Evolutionary conservation across 2,113 vertebrate genomes (phyloP).

Genomic region (Neodon shergylaensis): DNA sequence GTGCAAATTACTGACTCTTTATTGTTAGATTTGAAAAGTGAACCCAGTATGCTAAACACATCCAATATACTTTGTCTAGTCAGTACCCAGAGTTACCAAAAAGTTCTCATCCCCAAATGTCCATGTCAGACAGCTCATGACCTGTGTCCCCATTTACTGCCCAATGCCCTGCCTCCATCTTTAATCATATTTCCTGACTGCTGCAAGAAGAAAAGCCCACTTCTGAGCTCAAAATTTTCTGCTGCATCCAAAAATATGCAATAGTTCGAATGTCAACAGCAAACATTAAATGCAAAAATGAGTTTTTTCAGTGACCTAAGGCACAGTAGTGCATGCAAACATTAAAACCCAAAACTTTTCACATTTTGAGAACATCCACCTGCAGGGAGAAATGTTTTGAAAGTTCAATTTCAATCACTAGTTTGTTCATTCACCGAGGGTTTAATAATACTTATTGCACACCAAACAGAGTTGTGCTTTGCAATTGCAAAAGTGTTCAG

Average conservation of each 20-base stretch:
- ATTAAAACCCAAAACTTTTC: conserved; percentile 60
- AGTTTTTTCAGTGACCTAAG: conserved; percentile 74
- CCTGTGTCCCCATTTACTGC: not conserved
- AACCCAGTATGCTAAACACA: not conserved
- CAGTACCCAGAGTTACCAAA: not conserved
- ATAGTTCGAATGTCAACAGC: conserved; percentile 67
- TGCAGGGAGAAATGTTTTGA: not conserved
- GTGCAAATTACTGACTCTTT: not conserved
- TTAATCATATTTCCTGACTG: conserved; percentile 41
- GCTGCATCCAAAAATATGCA: conserved; percentile 63
- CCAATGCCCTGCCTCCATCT: conserved; percentile 15
- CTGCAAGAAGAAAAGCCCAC: conserved; percentile 61
- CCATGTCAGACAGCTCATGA: not conserved
- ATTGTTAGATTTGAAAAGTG: not conserved
- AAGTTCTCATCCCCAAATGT: conserved; percentile 29
- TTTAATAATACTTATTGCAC: not conserved
- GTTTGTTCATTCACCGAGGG: not conserved
- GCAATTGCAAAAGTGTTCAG: not conserved
- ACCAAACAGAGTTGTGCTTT: not conserved
- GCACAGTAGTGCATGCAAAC: conserved; percentile 58
- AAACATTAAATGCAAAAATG: conserved; percentile 71
- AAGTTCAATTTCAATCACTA: not conserved
- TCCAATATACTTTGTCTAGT: not conserved
- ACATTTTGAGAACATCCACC: not conserved
- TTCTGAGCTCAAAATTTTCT: conserved; percentile 66